Conservation (phyloP, 2,113 vertebrate genomes). For the Trinectes maculatus region DNA sequence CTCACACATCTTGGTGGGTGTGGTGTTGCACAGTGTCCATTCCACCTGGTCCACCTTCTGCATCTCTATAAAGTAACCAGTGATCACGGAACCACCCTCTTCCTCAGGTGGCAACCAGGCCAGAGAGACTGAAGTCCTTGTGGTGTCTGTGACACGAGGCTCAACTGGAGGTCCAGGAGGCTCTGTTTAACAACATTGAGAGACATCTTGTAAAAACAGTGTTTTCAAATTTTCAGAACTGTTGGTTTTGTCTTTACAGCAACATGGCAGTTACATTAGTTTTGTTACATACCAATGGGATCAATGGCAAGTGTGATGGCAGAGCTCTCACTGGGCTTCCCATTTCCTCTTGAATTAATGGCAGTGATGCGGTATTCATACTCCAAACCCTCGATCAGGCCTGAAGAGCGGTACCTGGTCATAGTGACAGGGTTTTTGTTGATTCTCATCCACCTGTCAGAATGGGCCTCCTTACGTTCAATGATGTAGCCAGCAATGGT, state of each 20-base stretch:
- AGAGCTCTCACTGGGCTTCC: constrained; percentile 92
- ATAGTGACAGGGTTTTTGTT: constrained; percentile 97
- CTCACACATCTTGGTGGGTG: constrained; percentile 96
- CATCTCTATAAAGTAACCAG: constrained; percentile 97
- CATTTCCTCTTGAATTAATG: constrained; percentile 92
- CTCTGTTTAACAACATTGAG: constrained; percentile 75
- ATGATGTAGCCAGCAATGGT: constrained; percentile 94
- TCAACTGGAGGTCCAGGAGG: constrained; percentile 93
- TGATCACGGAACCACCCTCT: constrained; percentile 93
- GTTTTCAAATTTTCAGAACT: background rate
- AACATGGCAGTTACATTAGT: background rate
- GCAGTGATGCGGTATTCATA: constrained; percentile 96
- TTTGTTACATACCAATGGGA: constrained; percentile 89
- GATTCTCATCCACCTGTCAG: constrained; percentile 93
- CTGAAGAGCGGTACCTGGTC: constrained; percentile 96
- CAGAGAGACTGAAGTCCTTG: constrained; percentile 95
- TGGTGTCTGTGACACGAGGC: constrained; percentile 94
- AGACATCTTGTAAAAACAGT: background rate
- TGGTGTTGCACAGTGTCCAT: constrained; percentile 99
- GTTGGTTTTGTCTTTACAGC: background rate
- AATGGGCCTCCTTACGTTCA: constrained; percentile 93
- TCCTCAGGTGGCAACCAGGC: constrained; percentile 96
- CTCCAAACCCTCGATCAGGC: constrained; percentile 93
- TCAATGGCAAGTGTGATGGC: constrained; percentile 92
- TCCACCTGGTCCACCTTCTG: constrained; percentile 98